Evolutionary conservation across 2,888 invertebrate species (phyloP).

Genomic region (Cosmia trapezina): DNA sequence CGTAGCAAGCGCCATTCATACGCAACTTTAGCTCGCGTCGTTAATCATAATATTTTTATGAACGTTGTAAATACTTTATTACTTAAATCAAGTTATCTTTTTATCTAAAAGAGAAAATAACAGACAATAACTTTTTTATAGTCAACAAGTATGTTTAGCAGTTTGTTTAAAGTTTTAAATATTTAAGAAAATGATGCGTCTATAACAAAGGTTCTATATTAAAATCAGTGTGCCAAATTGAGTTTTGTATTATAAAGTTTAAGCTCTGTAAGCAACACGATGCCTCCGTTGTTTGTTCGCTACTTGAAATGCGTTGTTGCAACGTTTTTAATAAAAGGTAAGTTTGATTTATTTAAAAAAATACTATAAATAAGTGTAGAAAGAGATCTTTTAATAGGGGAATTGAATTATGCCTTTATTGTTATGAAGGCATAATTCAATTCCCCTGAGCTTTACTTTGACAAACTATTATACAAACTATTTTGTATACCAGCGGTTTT

Average conservation of each 20-base stretch:
- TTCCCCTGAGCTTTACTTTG: background rate
- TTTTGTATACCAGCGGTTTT: background rate
- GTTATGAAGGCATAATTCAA: too few relatives aligned
- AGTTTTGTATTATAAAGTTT: constrained; percentile 52
- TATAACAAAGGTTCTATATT: constrained; percentile 16
- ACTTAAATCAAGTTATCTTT: constrained; percentile 32
- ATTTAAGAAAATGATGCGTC: constrained; percentile 1
- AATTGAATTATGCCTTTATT: background rate
- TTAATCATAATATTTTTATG: constrained; percentile 80
- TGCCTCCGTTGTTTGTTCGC: constrained; percentile 69
- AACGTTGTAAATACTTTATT: constrained; percentile 76
- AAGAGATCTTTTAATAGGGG: background rate
- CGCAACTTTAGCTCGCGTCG: constrained; percentile 79
- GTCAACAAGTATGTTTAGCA: constrained; percentile 19
- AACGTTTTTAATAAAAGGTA: constrained; percentile 80
- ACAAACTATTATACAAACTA: background rate
- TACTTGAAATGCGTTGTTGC: constrained; percentile 78
- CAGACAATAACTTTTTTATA: constrained; percentile 17
- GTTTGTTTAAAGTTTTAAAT: constrained; percentile 16
- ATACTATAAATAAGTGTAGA: background rate
- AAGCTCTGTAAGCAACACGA: constrained; percentile 69
- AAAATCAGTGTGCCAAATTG: constrained; percentile 60
- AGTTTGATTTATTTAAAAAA: constrained; percentile 56
- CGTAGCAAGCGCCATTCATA: constrained; percentile 63
- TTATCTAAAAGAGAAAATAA: constrained; percentile 19